A percentile compares a stretch with the other conserved stretches of the same genome.
Conservation (phyloP, 1,140 invertebrate species). For the Heliothis subflexa region DNA sequence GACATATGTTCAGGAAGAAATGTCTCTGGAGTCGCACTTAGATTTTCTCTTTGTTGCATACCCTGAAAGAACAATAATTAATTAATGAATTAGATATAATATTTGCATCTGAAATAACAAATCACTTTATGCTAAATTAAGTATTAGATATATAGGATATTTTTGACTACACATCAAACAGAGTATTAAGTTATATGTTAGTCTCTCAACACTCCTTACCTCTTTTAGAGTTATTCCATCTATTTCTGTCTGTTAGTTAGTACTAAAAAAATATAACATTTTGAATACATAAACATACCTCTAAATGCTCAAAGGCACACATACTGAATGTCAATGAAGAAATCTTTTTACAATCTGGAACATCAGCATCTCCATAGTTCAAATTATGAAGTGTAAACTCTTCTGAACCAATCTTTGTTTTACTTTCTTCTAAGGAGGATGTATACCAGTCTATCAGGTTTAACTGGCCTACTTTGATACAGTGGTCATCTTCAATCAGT, state of each 20-base stretch:
- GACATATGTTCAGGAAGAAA: conserved; percentile 88
- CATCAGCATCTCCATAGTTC: conserved; percentile 69
- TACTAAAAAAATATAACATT: no score
- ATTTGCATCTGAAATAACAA: no score
- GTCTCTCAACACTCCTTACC: no score
- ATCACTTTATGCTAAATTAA: no score
- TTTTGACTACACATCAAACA: no score
- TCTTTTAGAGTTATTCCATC: no score
- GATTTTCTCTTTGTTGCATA: conserved; percentile 89
- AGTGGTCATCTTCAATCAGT: conserved; percentile 90
- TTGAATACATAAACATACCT: conserved; percentile 81
- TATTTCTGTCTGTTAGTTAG: no score
- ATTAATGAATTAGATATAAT: conserved; percentile 51
- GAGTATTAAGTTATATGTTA: no score
- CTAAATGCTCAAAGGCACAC: conserved; percentile 93
- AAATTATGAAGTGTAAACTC: conserved; percentile 63
- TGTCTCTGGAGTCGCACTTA: conserved; percentile 89
- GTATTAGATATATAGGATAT: no score
- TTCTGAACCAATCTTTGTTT: conserved; percentile 64
- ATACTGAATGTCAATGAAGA: conserved; percentile 91
- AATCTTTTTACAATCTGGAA: conserved; percentile 90
- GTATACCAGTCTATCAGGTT: conserved; percentile 91
- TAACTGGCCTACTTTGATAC: conserved; percentile 88
- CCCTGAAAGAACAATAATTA: no score
- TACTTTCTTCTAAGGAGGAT: conserved; percentile 87